These are phyloP conservation scores for Palythoa grandis DNA, from an alignment of 92 coral and sea anemone species.

Conservation along the genomic window DNA sequence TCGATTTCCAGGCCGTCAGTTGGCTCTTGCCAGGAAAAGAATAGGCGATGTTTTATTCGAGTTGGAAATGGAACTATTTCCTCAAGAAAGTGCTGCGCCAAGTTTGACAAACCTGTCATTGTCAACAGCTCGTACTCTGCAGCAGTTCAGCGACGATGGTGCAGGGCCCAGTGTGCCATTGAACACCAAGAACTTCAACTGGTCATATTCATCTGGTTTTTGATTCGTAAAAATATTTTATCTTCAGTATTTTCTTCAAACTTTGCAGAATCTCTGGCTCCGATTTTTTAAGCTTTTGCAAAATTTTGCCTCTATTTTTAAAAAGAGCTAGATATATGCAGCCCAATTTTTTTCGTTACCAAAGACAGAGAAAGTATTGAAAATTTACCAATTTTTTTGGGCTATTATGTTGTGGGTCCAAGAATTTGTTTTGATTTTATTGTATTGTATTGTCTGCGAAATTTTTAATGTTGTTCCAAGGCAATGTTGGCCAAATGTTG, in stretches of 20 bases:
- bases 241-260: not conserved
- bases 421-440: not conserved
- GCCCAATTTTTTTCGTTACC: not conserved
- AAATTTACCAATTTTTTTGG: not conserved
- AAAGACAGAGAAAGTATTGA: not conserved
- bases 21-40: slow-evolving; percentile 52
- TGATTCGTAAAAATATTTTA: not conserved
- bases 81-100: slow-evolving; percentile 7
- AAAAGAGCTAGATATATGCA: not conserved
- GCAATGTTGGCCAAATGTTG: slow-evolving; percentile 11
- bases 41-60: slow-evolving; percentile 54
- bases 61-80: slow-evolving; percentile 49
- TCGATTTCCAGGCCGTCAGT: slow-evolving; percentile 46
- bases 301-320: not conserved
- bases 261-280: not conserved
- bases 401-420: not conserved
- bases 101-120: not conserved
- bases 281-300: not conserved
- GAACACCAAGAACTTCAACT: not conserved
- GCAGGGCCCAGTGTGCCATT: not conserved
- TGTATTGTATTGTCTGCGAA: not conserved
- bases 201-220: slow-evolving; percentile 2
- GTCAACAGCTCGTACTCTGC: not conserved
- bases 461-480: slow-evolving; percentile 10
- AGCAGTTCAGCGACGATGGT: slow-evolving; percentile 8